phyloP scores from a whole-genome alignment of 2,888 invertebrate species.

The Acleris literana region DNA sequence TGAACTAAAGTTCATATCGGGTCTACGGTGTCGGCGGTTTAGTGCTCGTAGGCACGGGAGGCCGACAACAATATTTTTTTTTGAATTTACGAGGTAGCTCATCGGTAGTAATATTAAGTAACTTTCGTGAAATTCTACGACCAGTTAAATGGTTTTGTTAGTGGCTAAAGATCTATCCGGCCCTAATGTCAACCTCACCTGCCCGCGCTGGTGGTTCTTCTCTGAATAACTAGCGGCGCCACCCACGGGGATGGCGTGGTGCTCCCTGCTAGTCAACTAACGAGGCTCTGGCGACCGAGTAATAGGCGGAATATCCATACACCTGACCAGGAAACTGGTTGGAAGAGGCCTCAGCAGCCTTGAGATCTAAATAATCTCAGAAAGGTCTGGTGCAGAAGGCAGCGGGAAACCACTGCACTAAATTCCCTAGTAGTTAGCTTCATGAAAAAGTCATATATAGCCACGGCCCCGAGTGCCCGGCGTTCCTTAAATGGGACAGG shows the following conservation, averaged over 20 bases:
- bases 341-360: conserved; percentile 3
- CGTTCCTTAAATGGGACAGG: conserved; percentile 10
- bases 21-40: conserved; percentile 10
- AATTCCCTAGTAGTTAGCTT: conserved; percentile 10
- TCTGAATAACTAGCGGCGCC: no score
- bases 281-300: no score
- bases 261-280: no score
- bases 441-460: conserved; percentile 2
- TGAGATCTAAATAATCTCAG: not conserved
- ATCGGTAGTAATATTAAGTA: conserved; percentile 3
- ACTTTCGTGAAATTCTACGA: no score
- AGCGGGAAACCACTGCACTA: conserved; percentile 9
- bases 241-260: no score
- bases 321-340: not conserved
- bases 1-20: conserved; percentile 25
- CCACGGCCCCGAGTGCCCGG: conserved; percentile 11
- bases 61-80: conserved; percentile 18
- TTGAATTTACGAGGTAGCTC: conserved; percentile 18
- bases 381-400: conserved; percentile 7
- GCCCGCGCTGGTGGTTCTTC: no score
- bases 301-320: not conserved
- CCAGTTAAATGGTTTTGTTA: no score
- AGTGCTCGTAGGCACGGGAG: conserved; percentile 17
- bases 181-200: no score
- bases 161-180: no score